Evolutionary conservation across 2,888 invertebrate genomes (phyloP).

Genomic region (Eristalinus aeneus): DNA sequence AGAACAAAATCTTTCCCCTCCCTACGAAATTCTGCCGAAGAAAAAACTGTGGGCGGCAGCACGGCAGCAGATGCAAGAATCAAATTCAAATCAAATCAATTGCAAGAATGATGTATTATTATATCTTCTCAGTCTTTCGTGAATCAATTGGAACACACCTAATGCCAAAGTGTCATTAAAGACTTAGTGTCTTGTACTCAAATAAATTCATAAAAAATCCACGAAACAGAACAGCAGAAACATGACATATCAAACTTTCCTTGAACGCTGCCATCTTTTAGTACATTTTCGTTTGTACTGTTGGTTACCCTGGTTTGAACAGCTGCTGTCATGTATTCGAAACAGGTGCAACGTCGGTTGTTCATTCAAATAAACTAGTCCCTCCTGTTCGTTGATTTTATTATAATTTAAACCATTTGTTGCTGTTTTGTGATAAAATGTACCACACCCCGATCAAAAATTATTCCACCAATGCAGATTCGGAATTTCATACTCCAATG

Average conservation of each 20-base stretch:
- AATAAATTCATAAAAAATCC: too few species aligned
- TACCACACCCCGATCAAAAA: conserved; percentile 75
- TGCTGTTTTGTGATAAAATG: conserved; percentile 70
- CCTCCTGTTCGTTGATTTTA: not conserved
- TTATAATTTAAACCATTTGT: conserved; percentile 6
- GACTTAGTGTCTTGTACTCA: too few species aligned
- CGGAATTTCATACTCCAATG: conserved; percentile 78
- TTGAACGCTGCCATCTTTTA: conserved; percentile 1
- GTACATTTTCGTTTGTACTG: not conserved
- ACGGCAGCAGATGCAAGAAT: too few species aligned
- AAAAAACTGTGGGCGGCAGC: too few species aligned
- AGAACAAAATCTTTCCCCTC: too few species aligned
- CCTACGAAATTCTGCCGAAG: too few species aligned
- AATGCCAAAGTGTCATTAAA: too few species aligned
- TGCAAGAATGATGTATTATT: too few species aligned
- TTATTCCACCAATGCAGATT: conserved; percentile 46
- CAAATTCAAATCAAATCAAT: too few species aligned
- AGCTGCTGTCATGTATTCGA: conserved; percentile 37
- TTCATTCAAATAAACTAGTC: conserved; percentile 12
- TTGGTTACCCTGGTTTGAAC: conserved; percentile 20
- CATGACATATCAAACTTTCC: not conserved
- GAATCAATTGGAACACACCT: too few species aligned
- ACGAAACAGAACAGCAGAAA: not conserved
- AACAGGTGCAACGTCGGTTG: conserved; percentile 59
- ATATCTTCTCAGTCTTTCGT: too few species aligned